Percentiles rank a stretch among this genome's conserved stretches.
These are phyloP conservation scores for Oplegnathus fasciatus DNA, from an alignment of 2,113 vertebrate species.

Conservation along the genomic window DNA sequence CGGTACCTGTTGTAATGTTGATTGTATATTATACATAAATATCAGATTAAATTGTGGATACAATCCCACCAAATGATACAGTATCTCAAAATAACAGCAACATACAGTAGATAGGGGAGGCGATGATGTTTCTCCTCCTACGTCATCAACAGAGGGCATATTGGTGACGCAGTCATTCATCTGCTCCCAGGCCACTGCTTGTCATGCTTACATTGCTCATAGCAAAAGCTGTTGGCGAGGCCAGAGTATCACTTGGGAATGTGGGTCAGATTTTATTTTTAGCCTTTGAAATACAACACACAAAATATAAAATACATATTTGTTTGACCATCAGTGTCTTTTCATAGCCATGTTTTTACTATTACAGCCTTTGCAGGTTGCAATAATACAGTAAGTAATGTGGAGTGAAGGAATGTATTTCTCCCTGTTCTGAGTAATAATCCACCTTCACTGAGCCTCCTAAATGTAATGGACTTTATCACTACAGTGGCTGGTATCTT, in stretches of 20 bases:
- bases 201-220: slow-evolving; percentile 20
- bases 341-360: not conserved
- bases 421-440: slow-evolving; percentile 17
- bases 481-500: slow-evolving; percentile 28
- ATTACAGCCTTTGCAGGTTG: not conserved
- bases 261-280: not conserved
- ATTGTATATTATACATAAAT: not conserved
- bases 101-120: not conserved
- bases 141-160: slow-evolving; percentile 23
- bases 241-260: slow-evolving; percentile 7
- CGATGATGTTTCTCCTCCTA: not conserved
- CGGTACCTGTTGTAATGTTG: not conserved
- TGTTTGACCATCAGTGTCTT: not conserved
- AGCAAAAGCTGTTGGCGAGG: not conserved
- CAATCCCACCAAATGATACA: not conserved
- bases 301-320: not conserved
- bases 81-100: not conserved
- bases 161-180: slow-evolving; percentile 42
- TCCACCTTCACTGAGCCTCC: slow-evolving; percentile 31
- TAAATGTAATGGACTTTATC: slow-evolving; percentile 47
- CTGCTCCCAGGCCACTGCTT: slow-evolving; percentile 1
- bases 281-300: not conserved
- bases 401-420: not conserved
- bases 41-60: not conserved
- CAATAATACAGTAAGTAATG: not conserved